Conservation (phyloP, 2,888 invertebrate species). For the Uropetala carovei region DNA sequence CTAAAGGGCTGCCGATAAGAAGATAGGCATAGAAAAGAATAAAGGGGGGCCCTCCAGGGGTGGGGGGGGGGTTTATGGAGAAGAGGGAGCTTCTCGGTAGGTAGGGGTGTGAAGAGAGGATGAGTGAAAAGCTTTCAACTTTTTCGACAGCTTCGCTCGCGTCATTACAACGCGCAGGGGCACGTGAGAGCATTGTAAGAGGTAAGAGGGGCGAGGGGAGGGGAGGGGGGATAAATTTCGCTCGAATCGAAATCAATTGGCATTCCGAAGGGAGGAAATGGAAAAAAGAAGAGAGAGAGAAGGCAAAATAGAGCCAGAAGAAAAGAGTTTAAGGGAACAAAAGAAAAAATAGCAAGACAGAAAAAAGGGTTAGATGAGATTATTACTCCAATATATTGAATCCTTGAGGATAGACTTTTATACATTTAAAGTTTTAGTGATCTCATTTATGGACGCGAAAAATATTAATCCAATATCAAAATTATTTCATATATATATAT, state of each 20-base stretch:
- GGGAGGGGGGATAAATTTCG: not conserved
- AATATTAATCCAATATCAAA: not conserved
- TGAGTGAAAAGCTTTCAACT: not conserved
- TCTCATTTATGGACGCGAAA: not conserved
- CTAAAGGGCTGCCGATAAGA: not conserved
- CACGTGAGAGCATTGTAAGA: not conserved
- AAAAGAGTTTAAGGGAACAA: too few relatives aligned
- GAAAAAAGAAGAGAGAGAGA: not conserved
- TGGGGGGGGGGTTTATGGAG: too few relatives aligned
- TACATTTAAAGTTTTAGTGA: too few relatives aligned
- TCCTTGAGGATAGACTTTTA: too few relatives aligned
- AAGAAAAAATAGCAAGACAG: too few relatives aligned
- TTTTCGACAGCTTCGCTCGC: not conserved
- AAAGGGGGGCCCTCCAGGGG: not conserved
- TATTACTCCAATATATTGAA: too few relatives aligned
- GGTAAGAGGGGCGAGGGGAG: not conserved
- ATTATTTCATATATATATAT: too few relatives aligned
- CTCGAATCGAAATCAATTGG: constrained; percentile 2
- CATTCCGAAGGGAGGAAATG: not conserved
- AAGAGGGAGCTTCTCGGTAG: too few relatives aligned
- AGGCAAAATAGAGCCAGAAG: not conserved
- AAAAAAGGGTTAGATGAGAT: too few relatives aligned
- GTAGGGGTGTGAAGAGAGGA: not conserved
- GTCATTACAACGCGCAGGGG: not conserved
- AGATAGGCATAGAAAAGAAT: not conserved